These are phyloP conservation scores for Nematolebias whitei DNA, from an alignment of 2,113 vertebrate genomes.

Conservation along the genomic window DNA sequence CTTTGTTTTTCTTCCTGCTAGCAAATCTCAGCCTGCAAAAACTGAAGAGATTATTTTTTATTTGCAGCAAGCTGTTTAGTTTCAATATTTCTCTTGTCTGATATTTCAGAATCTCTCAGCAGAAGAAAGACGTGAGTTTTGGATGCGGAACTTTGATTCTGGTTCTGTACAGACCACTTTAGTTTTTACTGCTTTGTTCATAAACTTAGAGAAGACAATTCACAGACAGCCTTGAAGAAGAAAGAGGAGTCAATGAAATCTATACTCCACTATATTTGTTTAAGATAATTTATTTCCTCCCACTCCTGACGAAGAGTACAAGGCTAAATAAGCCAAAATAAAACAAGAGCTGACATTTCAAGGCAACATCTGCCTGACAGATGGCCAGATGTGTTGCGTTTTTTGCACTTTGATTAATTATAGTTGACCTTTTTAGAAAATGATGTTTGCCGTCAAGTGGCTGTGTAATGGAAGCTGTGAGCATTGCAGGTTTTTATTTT, in stretches of 20 bases:
- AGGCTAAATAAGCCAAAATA: slow-evolving; percentile 18
- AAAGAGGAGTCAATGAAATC: slow-evolving; percentile 5
- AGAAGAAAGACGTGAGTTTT: neutral
- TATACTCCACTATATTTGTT: neutral
- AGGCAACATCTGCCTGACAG: slow-evolving; percentile 21
- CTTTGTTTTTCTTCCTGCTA: too few relatives aligned
- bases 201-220: neutral
- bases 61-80: neutral
- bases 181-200: slow-evolving; percentile 1
- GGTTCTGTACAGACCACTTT: neutral
- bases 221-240: slow-evolving; percentile 1
- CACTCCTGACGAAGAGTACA: slow-evolving; percentile 1
- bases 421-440: neutral
- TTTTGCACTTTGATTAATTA: slow-evolving; percentile 2
- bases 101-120: neutral
- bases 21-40: too few relatives aligned
- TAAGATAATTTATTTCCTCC: neutral
- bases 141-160: neutral
- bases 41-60: too few relatives aligned
- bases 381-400: slow-evolving; percentile 27
- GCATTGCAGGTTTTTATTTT: too few relatives aligned
- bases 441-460: neutral
- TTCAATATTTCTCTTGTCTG: neutral
- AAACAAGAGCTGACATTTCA: slow-evolving; percentile 29
- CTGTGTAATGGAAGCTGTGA: slow-evolving; percentile 8